Evolutionary conservation across 2,113 vertebrate species (phyloP), one percentile per base, ranked within the genome.

Genomic region (Bujurquina vittata): DNA sequence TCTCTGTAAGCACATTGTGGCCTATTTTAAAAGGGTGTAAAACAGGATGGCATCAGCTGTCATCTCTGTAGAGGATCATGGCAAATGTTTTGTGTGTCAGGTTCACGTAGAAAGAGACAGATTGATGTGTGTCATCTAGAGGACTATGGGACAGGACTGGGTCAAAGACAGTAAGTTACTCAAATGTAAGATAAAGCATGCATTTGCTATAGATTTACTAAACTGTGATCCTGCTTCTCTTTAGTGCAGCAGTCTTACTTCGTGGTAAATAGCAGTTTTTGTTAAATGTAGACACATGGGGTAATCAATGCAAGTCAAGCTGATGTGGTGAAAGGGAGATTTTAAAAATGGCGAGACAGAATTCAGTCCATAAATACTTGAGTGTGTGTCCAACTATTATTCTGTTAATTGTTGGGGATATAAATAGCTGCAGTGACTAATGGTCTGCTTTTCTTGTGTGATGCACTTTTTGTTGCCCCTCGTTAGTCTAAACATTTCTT

Each of bases 11-110:
- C 67, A 80, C 73, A 79, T 15, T 59, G 83, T 79, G 83, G 22
- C 79, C 83, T 72, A 74, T 86, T 86, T 89, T 74, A 79, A 83
- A 81, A 20, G 43, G 46, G 26, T 18, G 49, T 75, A 58, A 79
- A 80, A 63, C 75, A 78, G 81, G 59, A 75, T 29, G 80, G 67
- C 82, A 54, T 67, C 77, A 79, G 83, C 90, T 90, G 92, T 87
- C 84, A 62, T 85, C 58, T 81, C 80, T 76, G 29, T 65, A 57
- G 75, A 84, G 54, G 89, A 84, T 84, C 23, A 69, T 14, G 59
- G 49, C 4, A 59, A 83, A 90, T 65, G 81, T 86, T 91, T 60
- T 22, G 76, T 86, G 43, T 73, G 83, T 73, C 69, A 79, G 73
- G 57, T 88, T 72, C 7, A n/a, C 56, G 10, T 26, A 57, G 40